Percentiles rank a stretch among this genome's conserved stretches.
These are phyloP conservation scores for Watsonalla cultraria DNA, from an alignment of 2,888 invertebrate species.

Conservation along the genomic window DNA sequence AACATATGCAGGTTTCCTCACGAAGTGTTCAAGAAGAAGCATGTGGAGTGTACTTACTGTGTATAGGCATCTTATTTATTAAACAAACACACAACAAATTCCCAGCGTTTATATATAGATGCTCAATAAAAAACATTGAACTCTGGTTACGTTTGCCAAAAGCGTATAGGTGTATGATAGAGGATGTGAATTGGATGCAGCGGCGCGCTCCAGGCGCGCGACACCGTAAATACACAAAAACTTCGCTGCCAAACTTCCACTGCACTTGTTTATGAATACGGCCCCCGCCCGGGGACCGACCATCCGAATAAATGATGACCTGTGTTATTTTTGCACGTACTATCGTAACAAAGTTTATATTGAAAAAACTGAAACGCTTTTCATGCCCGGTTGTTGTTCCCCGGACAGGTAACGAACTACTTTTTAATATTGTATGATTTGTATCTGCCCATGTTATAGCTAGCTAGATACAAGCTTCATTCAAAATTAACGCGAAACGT, in stretches of 20 bases:
- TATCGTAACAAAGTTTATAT: constrained; percentile 18
- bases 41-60: too few species aligned
- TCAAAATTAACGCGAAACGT: too few species aligned
- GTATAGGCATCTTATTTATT: too few species aligned
- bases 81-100: too few species aligned
- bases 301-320: constrained; percentile 43
- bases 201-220: constrained; percentile 32
- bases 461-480: too few species aligned
- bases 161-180: constrained; percentile 33
- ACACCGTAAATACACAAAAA: constrained; percentile 66
- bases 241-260: constrained; percentile 64
- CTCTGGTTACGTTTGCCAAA: constrained; percentile 50
- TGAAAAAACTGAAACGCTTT: constrained; percentile 13
- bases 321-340: constrained; percentile 23
- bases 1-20: too few species aligned
- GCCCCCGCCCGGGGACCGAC: constrained; percentile 42
- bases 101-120: neutral
- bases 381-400: neutral
- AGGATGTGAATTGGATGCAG: constrained; percentile 36
- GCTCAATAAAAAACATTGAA: constrained; percentile 30
- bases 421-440: neutral
- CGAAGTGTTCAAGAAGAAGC: too few species aligned
- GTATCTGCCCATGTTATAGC: too few species aligned
- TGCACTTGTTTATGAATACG: constrained; percentile 68
- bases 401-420: neutral